Base-by-base conservation (phyloP, 2,113 vertebrate species). In the Petroica traversi region DNA sequence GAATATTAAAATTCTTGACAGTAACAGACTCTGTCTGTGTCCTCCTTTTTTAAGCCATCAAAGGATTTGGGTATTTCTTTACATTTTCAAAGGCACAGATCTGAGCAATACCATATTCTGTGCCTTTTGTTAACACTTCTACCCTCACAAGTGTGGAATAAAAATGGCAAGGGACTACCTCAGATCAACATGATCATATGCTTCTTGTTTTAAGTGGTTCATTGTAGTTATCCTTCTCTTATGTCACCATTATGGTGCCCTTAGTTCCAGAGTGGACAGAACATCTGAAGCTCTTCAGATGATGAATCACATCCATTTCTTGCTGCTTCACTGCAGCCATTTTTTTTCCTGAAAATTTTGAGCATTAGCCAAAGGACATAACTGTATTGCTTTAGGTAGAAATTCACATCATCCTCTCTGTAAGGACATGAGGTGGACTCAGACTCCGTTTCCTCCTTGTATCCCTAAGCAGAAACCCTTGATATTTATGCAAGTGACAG, bases 201-300 rank as follows among this genome's bases (percentile, higher is more conserved):
- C 9, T 69, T 46, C 41, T 46, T 64, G 11, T 36, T 85, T 58
- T 38, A 67, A 86, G 58, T 55, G 13, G 4, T 34, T 81, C 11
- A 14, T 34, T 82, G 51, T 8, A 64, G n/a, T 36, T 61, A 57
- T 81, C 14, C 40, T 72, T 45, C 80, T 78, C 7, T 36, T 40
- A 0, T 22, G 5, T 57, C 28, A 52, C 12, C 0, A 0, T 77
- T 77, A 6, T 6, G 2, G 28, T 66, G 26, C 38, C 54, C 28
- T n/a, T 34, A 19, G 29, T 62, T 49, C 57, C 0, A 3, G 33
- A 71, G 7, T 14, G 17, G 34, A 58, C n/a, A 29, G 43, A 67
- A 38, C 25, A 41, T 49, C 22, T 54, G 41, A 85, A 31, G 12
- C 23, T 52, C 11, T 46, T 49, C 23, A 58, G 58, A 26, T 55